Conservation (phyloP, 2,113 vertebrate species). For the Chamaetylas fuelleborni region DNA sequence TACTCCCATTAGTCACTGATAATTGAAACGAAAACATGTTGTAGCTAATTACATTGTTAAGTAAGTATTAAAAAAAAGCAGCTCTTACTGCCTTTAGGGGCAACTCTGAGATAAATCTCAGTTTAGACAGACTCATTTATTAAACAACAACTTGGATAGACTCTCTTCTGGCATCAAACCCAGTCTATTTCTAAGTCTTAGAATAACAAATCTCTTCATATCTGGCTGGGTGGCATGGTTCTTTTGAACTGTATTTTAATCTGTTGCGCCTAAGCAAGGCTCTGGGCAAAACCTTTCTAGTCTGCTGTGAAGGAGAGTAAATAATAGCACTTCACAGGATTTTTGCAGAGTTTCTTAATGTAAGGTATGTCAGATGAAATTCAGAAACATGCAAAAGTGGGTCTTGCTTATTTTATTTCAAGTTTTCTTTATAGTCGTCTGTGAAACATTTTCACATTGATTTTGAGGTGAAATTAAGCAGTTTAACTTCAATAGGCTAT, state of each 20-base stretch:
- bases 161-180: constrained; percentile 7
- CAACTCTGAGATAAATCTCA: constrained; percentile 1
- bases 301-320: background rate
- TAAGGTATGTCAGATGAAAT: background rate
- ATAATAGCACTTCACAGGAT: background rate
- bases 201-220: constrained; percentile 33
- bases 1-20: constrained; percentile 3
- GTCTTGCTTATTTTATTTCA: background rate
- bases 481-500: background rate
- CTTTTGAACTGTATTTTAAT: constrained; percentile 40
- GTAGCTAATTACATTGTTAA: constrained; percentile 28
- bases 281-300: constrained; percentile 28
- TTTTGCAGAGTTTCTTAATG: background rate
- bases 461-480: background rate
- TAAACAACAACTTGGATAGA: background rate
- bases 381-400: background rate
- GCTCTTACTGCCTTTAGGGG: background rate
- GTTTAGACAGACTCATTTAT: constrained; percentile 20
- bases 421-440: background rate
- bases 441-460: background rate
- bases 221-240: constrained; percentile 48
- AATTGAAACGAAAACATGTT: constrained; percentile 21
- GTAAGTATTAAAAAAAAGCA: background rate
- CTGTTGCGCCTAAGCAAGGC: background rate
- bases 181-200: background rate